Percentiles rank a stretch among this genome's conserved stretches.
Conservation (phyloP, 2,113 vertebrate species). For the Elanus axillaris region DNA sequence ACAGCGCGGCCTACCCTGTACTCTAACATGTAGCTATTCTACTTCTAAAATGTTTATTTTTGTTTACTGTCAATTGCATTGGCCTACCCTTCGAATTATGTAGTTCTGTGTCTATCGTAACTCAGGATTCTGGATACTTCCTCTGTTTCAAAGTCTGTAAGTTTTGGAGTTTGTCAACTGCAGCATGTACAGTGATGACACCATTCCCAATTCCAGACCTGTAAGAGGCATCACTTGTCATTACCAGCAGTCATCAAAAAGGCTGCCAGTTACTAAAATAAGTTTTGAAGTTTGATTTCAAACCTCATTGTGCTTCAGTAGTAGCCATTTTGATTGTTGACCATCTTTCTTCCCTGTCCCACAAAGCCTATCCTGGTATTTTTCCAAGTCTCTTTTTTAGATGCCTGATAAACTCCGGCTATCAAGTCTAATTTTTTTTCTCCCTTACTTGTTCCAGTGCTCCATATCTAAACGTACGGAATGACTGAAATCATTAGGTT, state of each 20-base stretch:
- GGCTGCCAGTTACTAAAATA: background rate
- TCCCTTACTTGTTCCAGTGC: background rate
- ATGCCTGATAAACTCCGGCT: background rate
- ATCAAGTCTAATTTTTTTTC: background rate
- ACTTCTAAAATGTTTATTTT: constrained; percentile 53
- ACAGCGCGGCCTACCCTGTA: constrained; percentile 42
- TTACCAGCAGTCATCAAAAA: background rate
- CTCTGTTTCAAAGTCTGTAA: background rate
- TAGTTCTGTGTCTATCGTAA: background rate
- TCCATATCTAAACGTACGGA: background rate
- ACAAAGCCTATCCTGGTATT: background rate
- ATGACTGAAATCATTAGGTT: background rate
- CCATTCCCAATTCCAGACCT: background rate
- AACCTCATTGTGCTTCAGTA: background rate
- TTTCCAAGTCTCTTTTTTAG: background rate
- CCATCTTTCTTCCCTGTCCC: background rate
- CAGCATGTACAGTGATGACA: constrained; percentile 56
- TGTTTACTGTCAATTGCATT: constrained; percentile 52
- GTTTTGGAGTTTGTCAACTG: constrained; percentile 34
- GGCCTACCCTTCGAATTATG: constrained; percentile 3
- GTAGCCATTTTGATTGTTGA: background rate
- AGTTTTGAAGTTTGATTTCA: background rate
- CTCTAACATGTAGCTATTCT: constrained; percentile 53
- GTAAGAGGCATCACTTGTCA: background rate
- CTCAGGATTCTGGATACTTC: background rate